phyloP scores from a whole-genome alignment of 2,797 vertebrate genomes.

The Microtus obscurus region DNA sequence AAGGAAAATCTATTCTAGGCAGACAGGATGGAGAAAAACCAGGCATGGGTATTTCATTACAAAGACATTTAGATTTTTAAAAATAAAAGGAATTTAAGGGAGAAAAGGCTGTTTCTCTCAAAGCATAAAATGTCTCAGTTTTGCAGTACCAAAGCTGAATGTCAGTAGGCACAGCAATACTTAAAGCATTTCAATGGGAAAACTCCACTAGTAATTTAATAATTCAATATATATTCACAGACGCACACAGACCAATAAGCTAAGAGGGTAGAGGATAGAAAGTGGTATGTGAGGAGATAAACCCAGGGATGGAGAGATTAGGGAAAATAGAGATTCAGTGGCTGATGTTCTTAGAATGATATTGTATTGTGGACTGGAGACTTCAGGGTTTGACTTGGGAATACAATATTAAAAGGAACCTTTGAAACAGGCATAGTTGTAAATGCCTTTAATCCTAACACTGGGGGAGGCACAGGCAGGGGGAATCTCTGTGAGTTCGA shows the following conservation, averaged over 20 bases:
- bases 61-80: conserved; percentile 65
- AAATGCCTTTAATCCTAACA: neutral
- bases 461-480: neutral
- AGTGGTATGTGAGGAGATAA: neutral
- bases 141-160: neutral
- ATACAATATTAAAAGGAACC: neutral
- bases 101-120: neutral
- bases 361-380: neutral
- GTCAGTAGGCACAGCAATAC: neutral
- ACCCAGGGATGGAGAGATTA: neutral
- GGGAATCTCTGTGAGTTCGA: neutral
- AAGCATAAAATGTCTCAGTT: conserved; percentile 15
- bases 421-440: neutral
- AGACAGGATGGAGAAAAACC: conserved; percentile 40
- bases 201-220: neutral
- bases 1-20: conserved; percentile 37
- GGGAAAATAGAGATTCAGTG: conserved; percentile 6
- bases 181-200: neutral
- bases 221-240: neutral
- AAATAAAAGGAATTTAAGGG: conserved; percentile 45
- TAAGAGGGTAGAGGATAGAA: neutral
- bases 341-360: neutral
- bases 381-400: neutral
- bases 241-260: neutral
- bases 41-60: conserved; percentile 6